A percentile compares a stretch with the other conserved stretches of the same genome.
Conservation (phyloP, 2,888 invertebrate genomes). For the Himalopsyche anomala region DNA sequence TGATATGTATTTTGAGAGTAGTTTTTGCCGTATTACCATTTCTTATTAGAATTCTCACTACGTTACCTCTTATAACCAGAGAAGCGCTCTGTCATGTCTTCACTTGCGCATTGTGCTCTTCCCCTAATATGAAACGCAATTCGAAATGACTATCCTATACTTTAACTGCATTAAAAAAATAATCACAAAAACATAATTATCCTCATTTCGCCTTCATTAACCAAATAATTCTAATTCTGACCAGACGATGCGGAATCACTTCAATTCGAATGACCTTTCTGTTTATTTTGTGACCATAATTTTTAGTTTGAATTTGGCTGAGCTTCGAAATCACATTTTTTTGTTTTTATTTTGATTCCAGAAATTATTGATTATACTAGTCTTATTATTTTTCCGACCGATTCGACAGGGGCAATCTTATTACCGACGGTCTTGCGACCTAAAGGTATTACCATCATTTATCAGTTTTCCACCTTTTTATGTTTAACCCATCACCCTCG, state of each 20-base stretch:
- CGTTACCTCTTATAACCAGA: background rate
- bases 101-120: conserved; percentile 27
- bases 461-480: conserved; percentile 63
- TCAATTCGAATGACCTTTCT: conserved; percentile 31
- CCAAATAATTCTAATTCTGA: conserved; percentile 38
- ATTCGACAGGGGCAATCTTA: conserved; percentile 83
- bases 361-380: conserved; percentile 83
- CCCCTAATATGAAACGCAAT: background rate
- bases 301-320: conserved; percentile 48
- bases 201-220: conserved; percentile 51
- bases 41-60: background rate
- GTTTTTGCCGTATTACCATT: conserved; percentile 1
- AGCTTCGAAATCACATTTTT: conserved; percentile 63
- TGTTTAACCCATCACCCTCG: conserved; percentile 48
- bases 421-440: conserved; percentile 83
- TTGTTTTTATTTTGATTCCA: conserved; percentile 70
- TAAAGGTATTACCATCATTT: conserved; percentile 78
- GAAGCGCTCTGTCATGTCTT: background rate
- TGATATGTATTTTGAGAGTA: conserved; percentile 12
- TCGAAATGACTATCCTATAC: conserved; percentile 13
- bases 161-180: conserved; percentile 33
- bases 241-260: conserved; percentile 56
- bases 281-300: conserved; percentile 28
- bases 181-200: conserved; percentile 21
- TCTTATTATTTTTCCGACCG: conserved; percentile 85